phyloP scores from a whole-genome alignment of 2,888 invertebrate species.

The Hymenopus coronatus region DNA sequence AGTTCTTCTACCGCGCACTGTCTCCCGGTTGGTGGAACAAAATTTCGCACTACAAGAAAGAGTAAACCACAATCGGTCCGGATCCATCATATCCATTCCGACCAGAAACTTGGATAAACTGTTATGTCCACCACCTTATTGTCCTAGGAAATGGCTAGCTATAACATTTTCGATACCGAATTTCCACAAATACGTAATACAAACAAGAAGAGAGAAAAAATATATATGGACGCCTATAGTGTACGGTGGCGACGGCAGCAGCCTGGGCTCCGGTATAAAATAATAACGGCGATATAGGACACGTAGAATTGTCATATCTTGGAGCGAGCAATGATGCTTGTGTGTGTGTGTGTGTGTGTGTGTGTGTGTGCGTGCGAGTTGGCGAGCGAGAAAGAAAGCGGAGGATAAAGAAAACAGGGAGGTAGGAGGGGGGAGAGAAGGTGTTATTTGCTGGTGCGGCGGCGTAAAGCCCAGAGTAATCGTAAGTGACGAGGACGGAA shows the following conservation, averaged over 20 bases:
- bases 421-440: not conserved
- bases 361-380: not conserved
- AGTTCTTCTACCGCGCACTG: not conserved
- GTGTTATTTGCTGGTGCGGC: slow-evolving; percentile 28
- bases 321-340: slow-evolving; percentile 18
- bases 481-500: slow-evolving; percentile 41
- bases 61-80: not conserved
- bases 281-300: slow-evolving; percentile 31
- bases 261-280: slow-evolving; percentile 28
- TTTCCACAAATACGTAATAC: not conserved
- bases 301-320: slow-evolving; percentile 34
- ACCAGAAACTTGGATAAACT: slow-evolving; percentile 13
- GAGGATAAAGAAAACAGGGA: not conserved
- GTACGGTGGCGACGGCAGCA: not conserved
- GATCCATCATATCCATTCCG: slow-evolving; percentile 12
- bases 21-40: not conserved
- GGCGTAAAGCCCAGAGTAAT: slow-evolving; percentile 36
- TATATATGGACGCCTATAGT: slow-evolving; percentile 1
- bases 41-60: not conserved
- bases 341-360: not conserved
- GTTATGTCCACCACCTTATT: slow-evolving; percentile 18
- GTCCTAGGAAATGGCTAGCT: slow-evolving; percentile 17
- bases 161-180: slow-evolving; percentile 22
- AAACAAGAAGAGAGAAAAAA: not conserved
- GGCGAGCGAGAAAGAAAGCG: not conserved